Base-by-base conservation (phyloP, 2,797 vertebrate species). In the Sebastolobus alascanus region DNA sequence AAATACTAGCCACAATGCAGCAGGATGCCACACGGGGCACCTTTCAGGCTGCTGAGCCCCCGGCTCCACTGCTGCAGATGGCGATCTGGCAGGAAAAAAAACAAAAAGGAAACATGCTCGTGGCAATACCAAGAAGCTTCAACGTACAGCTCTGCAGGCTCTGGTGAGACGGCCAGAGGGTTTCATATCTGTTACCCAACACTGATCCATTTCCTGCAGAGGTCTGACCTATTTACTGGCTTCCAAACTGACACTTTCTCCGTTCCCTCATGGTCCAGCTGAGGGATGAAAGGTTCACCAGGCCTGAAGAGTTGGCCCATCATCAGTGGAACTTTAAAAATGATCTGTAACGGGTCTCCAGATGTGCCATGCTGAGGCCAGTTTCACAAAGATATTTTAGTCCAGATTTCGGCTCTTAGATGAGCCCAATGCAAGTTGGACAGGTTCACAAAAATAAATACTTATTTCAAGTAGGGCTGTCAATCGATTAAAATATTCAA, bases 161-260 rank as follows among this genome's bases (percentile, higher is more conserved):
- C 78, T 68, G 81, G 69, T 81, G 79, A 87, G 38, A 58, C 5
- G 8, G 74, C 82, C 77, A 40, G 68, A 80, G 83, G 85, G 80
- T 73, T 66, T 87, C 82, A 59, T 77, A 79, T 88, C 76, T 80
- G 86, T 82, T 76, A 87, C 80, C 82, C 79, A 82, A 43, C 69
- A n/a, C 73, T 82, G 79, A 85, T 86, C 87, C 84, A 84, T 61
- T 87, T 90, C 80, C 77, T 74, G 72, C 82, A 66, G 79, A 90
- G 80, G 79, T 86, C 66, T 89, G 89, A 93, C 87, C 88, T 68
- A 91, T 87, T 92, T 93, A 82, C 67, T 40, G 50, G 33, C 66
- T 72, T 79, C 73, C 74, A 86, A 86, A 89, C 52, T 68, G 59
- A 78, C n/a, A 72, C 31, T 60, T 74, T 71, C 43, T 55, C 75